Conservation (phyloP, 2,888 invertebrate species). For the Calliopum simillimum region DNA sequence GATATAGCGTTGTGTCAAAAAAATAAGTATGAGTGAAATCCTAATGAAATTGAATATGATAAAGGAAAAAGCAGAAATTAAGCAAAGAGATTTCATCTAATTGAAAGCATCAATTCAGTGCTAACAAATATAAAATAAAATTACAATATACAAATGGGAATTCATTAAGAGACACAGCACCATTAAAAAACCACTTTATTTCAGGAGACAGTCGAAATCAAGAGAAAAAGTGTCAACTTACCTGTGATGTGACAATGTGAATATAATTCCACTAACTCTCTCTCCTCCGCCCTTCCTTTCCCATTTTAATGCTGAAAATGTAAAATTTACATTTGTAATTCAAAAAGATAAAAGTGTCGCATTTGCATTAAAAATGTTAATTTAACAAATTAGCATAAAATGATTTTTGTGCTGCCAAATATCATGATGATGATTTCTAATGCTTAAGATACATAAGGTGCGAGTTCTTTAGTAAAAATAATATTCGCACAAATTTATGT, state of each 20-base stretch:
- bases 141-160: neutral
- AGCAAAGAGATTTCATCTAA: too few species aligned
- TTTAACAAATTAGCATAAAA: conserved; percentile 32
- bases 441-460: neutral
- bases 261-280: neutral
- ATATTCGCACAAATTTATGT: neutral
- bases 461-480: neutral
- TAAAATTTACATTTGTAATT: conserved; percentile 25
- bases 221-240: neutral
- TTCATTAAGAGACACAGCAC: neutral
- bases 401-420: conserved; percentile 4
- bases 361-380: conserved; percentile 26
- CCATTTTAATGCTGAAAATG: neutral
- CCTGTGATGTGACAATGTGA: conserved; percentile 2
- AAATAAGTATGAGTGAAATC: too few species aligned
- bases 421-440: neutral
- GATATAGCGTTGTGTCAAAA: too few species aligned
- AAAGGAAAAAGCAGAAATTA: too few species aligned
- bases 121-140: too few species aligned
- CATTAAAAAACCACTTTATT: conserved; percentile 5
- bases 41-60: too few species aligned
- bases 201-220: neutral
- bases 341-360: conserved; percentile 26
- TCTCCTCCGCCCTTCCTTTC: neutral
- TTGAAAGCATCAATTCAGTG: too few species aligned